A percentile compares a stretch with the other conserved stretches of the same genome.
Evolutionary conservation across 1,140 invertebrate genomes (phyloP).

Genomic region (Zaprionus tsacasi): DNA sequence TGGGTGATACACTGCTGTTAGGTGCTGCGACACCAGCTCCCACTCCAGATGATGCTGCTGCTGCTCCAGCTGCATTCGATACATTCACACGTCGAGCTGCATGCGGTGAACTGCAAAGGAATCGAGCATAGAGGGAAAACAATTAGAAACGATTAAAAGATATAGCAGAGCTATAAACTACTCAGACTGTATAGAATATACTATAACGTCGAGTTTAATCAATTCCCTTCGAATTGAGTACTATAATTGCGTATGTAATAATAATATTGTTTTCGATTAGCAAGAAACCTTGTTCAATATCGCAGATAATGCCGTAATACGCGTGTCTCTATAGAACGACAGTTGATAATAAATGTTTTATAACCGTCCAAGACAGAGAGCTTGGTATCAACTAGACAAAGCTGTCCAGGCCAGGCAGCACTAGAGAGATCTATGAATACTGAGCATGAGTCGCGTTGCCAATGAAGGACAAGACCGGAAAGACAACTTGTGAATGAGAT

Average conservation of each 20-base stretch:
- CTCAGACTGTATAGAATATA: too few species aligned
- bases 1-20: slow-evolving; percentile 39
- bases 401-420: not conserved
- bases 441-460: not conserved
- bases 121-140: not conserved
- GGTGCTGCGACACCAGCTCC: not conserved
- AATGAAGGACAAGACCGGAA: not conserved
- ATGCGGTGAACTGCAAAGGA: slow-evolving; percentile 73
- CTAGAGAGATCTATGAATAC: not conserved
- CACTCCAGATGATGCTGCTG: not conserved
- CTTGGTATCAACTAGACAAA: not conserved
- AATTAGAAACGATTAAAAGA: not conserved
- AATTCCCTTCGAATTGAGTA: not conserved
- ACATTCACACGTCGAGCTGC: slow-evolving; percentile 70
- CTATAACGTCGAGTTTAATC: not conserved
- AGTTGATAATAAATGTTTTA: not conserved
- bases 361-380: too few species aligned
- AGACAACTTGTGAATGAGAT: slow-evolving; percentile 2
- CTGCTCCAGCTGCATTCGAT: slow-evolving; percentile 21
- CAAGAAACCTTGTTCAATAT: not conserved
- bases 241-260: not conserved
- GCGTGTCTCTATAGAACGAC: not conserved
- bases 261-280: not conserved
- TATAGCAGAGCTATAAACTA: not conserved
- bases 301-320: not conserved